Base-by-base conservation (phyloP, 2,888 invertebrate genomes). In the Caenorhabditis macrosperma region DNA sequence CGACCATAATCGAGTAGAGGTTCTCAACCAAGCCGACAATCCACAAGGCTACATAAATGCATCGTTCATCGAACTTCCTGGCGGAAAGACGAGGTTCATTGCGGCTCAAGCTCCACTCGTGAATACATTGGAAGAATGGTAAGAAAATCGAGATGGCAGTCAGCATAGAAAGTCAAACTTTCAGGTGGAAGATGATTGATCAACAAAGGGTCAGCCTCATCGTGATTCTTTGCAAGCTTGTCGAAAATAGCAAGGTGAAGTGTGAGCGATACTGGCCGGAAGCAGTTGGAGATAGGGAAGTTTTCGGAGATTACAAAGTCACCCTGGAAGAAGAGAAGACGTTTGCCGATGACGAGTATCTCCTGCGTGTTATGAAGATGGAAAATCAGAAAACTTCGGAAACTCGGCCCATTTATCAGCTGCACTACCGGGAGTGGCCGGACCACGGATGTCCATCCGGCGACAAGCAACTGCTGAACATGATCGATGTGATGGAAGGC, bases 341-440 rank as follows among this genome's bases (percentile, higher is more conserved):
- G 57, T 80, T 75, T 52, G 64, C 63, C 17, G 76, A 82, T 7
- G 83, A 85, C 59, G 86, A 85, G 35, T 88, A 87, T 60, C 35
- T 85, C 9, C 44, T 82, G 46, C 78, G 88, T 17, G 66, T 66
- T 46, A 38, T 88, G n/a, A 71, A 41, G n/a, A 76, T 88, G 80
- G 68, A 78, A 12, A 82, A 82, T 26, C 67, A 63, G 26, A 72
- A 68, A 20, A 83, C 79, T 7, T 75, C 75, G 54, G 81, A 75
- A 30, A 74, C 55, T 7, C 66, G 80, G 10, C 77, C 48, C 6
- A 57, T 88, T 20, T 63, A 83, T 57, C 89, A 89, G 57, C 64
- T 89, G 22, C 87, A 89, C 76, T 89, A 88, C 67, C 78, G 64
- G 74, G 88, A 89, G 71, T 89, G 88, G 88, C 88, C 88, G n/a